Evolutionary conservation across 2,113 vertebrate genomes (phyloP), one percentile per base, ranked within the genome.

Genomic region (Camelus bactrianus): DNA sequence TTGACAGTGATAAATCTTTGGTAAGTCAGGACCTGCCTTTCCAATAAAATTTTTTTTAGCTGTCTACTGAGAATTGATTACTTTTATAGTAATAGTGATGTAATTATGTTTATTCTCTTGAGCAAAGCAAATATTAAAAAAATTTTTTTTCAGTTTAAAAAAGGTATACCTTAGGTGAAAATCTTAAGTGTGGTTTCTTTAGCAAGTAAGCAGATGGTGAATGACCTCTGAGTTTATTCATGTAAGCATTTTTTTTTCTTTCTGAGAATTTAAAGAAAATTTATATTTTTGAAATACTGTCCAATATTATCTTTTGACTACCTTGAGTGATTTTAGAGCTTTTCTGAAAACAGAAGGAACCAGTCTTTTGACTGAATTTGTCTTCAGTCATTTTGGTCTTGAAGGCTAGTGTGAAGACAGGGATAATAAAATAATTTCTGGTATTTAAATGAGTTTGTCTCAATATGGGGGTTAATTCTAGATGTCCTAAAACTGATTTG

Each of bases 191-290:
- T 84, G 48, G 3, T 85, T 97, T 92, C 50, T 81, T 95, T 97
- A 91, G 93, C 70, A 97, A 86, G 52, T 69, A 67, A 96, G 5
- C 75, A 96, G 75, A 64, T 86, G 54, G 7, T 70, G 22, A 96
- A 90, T 95, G 96, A 97, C 79, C 65, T 97, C 92, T 96, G 86
- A 70, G 70, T 93, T 62, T 60, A 62, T 95, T 77, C 62, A 13
- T 90, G 20, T 6, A 12, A 86, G 88, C 8, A 58, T 93, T 76
- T 93, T 86, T 95, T 92, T 64, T 77, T 11, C 24, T 77, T 92
- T 58, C 8, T 94, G 70, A 80, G n/a, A 89, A 80, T 96, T 62
- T 14, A 56, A 95, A 95, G 87, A 82, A 92, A 94, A 87, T 86
- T 32, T 88, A 12, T 92, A 30, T 62, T 75, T 96, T 94, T 69